These are phyloP conservation scores for Anarrhichthys ocellatus DNA, from an alignment of 2,113 vertebrate species.

Conservation along the genomic window DNA sequence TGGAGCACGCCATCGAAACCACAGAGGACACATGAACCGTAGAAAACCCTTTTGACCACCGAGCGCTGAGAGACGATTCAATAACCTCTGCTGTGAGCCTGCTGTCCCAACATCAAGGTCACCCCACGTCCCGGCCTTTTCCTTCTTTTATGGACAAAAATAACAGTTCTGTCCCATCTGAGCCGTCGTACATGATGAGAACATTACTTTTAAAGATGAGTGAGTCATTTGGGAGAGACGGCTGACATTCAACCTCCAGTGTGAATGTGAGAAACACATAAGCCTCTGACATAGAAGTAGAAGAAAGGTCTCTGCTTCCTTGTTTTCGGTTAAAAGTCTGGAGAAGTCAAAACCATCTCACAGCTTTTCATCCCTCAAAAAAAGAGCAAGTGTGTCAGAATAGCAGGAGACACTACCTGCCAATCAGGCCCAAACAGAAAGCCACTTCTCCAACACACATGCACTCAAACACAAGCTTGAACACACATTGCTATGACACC, in stretches of 20 bases:
- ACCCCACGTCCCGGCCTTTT: background rate
- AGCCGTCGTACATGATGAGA: background rate
- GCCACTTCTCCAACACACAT: background rate
- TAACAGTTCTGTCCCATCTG: background rate
- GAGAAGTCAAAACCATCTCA: background rate
- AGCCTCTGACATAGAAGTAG: background rate
- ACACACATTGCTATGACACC: slow-evolving; percentile 20
- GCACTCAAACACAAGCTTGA: background rate
- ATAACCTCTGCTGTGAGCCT: slow-evolving; percentile 25
- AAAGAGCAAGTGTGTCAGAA: background rate
- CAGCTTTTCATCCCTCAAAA: background rate
- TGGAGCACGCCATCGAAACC: background rate
- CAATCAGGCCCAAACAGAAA: background rate
- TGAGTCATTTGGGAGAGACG: background rate
- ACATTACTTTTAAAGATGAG: background rate
- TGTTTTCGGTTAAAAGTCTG: background rate
- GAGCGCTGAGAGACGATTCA: slow-evolving; percentile 5
- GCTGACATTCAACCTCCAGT: background rate
- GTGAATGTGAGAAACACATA: background rate
- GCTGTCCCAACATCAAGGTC: slow-evolving; percentile 58
- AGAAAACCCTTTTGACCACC: background rate
- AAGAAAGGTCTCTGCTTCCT: background rate
- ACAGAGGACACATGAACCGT: background rate
- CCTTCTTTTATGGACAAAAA: background rate
- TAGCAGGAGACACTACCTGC: background rate